These are phyloP conservation scores for Pomacea canaliculata DNA, from an alignment of 2,888 invertebrate genomes.

Conservation along the genomic window DNA sequence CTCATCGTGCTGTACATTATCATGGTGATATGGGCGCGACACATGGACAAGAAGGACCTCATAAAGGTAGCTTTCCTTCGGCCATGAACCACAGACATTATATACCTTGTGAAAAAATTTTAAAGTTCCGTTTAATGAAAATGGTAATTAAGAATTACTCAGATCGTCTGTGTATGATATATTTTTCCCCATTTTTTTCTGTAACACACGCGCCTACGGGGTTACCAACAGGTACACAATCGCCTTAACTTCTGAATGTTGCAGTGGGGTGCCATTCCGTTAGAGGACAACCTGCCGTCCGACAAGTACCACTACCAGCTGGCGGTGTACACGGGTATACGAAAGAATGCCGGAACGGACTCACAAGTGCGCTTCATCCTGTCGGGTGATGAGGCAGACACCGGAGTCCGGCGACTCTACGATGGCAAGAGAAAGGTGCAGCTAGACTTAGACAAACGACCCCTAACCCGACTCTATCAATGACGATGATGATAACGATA, in stretches of 20 bases:
- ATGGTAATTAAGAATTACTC: not conserved
- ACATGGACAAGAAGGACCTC: slow-evolving; percentile 67
- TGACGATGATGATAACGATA: not conserved
- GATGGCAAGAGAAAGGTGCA: slow-evolving; percentile 67
- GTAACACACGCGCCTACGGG: no score
- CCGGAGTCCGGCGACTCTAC: slow-evolving; percentile 62
- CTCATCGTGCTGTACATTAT: slow-evolving; percentile 64
- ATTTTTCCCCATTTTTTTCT: no score
- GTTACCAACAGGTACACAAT: no score
- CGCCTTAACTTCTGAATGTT: not conserved
- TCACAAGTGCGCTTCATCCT: slow-evolving; percentile 66
- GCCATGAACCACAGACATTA: not conserved
- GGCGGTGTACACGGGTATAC: slow-evolving; percentile 69
- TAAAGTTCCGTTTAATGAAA: not conserved
- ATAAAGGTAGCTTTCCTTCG: slow-evolving; percentile 55
- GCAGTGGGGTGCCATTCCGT: slow-evolving; percentile 70
- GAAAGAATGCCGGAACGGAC: slow-evolving; percentile 60
- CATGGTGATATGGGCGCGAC: slow-evolving; percentile 62
- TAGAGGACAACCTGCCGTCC: slow-evolving; percentile 70
- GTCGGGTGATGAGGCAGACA: slow-evolving; percentile 66
- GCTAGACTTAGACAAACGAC: no score
- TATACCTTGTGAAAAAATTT: not conserved
- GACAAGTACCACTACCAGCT: slow-evolving; percentile 71
- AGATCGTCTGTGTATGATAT: not conserved
- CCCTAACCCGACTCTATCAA: no score